A percentile compares a stretch with the other conserved stretches of the same genome.
These are phyloP conservation scores for Stratiolaelaps scimitus DNA, from an alignment of 1,140 invertebrate genomes.

Conservation along the genomic window DNA sequence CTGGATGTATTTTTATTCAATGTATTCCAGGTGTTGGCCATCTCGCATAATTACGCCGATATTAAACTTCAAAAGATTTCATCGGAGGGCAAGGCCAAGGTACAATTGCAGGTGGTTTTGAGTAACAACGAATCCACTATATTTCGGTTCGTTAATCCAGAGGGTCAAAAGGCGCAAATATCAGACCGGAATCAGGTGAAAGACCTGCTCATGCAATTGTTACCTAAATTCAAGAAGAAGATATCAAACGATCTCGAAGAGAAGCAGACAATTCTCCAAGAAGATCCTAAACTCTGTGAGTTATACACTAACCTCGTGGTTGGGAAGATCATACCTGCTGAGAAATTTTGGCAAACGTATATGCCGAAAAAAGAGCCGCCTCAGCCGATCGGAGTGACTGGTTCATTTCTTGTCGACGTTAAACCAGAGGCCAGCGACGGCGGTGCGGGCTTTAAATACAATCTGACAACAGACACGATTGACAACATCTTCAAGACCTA, in stretches of 20 bases:
- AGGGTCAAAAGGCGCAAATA: conserved; percentile 62
- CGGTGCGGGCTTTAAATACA: conserved; percentile 85
- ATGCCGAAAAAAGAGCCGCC: conserved; percentile 32
- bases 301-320: conserved; percentile 71
- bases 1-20: too few species aligned
- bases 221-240: conserved; percentile 90
- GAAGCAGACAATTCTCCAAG: conserved; percentile 47
- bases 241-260: conserved; percentile 66
- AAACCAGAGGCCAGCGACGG: conserved; percentile 93
- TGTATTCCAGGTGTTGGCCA: conserved; percentile 51
- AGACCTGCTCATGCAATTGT: conserved; percentile 70
- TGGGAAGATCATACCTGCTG: conserved; percentile 76
- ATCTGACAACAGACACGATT: conserved; percentile 90
- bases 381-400: conserved; percentile 38
- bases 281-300: conserved; percentile 47
- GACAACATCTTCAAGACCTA: conserved; percentile 98
- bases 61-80: conserved; percentile 98
- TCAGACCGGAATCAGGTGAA: conserved; percentile 86
- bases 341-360: conserved; percentile 72
- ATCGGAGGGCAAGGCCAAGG: conserved; percentile 91
- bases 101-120: conserved; percentile 93
- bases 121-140: conserved; percentile 85
- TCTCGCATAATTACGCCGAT: conserved; percentile 85
- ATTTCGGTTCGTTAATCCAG: conserved; percentile 91
- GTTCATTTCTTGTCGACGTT: conserved; percentile 57